Conservation (phyloP, 2,888 invertebrate species). For the Molorchus minor region DNA sequence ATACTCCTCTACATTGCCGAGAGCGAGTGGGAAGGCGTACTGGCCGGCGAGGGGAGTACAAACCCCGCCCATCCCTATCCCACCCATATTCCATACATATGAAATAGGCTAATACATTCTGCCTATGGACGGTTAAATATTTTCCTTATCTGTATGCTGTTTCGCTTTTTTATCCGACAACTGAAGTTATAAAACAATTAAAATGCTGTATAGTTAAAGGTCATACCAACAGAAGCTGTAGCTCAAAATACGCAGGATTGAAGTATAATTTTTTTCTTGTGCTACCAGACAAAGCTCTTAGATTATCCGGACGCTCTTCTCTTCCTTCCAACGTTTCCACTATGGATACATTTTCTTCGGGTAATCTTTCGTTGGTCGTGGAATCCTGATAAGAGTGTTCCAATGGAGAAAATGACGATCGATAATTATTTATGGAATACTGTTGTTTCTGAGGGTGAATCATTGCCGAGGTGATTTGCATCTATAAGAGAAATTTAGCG, state of each 20-base stretch:
- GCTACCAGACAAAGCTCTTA: constrained; percentile 73
- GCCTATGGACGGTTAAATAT: too few relatives aligned
- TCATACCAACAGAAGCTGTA: constrained; percentile 81
- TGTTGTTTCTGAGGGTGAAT: constrained; percentile 69
- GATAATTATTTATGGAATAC: constrained; percentile 24
- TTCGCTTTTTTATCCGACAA: too few relatives aligned
- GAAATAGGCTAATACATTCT: too few relatives aligned
- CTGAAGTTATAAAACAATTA: too few relatives aligned
- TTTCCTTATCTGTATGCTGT: too few relatives aligned
- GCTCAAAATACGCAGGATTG: constrained; percentile 92
- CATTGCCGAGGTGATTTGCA: constrained; percentile 75
- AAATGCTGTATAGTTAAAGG: too few relatives aligned
- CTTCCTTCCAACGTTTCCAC: constrained; percentile 78
- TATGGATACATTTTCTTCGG: constrained; percentile 86
- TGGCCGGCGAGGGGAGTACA: too few relatives aligned
- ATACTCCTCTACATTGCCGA: too few relatives aligned
- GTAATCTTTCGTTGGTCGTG: constrained; percentile 75
- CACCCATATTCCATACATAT: too few relatives aligned
- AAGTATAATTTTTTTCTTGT: constrained; percentile 85
- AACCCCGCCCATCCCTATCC: too few relatives aligned
- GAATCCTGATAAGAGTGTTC: constrained; percentile 64
- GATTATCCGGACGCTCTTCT: constrained; percentile 72
- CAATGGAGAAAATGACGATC: constrained; percentile 41
- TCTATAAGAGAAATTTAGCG: constrained; percentile 49
- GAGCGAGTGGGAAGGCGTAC: too few relatives aligned